These are phyloP conservation scores for Zoanthus gigantus DNA, from an alignment of 92 coral and sea anemone species.

Conservation along the genomic window DNA sequence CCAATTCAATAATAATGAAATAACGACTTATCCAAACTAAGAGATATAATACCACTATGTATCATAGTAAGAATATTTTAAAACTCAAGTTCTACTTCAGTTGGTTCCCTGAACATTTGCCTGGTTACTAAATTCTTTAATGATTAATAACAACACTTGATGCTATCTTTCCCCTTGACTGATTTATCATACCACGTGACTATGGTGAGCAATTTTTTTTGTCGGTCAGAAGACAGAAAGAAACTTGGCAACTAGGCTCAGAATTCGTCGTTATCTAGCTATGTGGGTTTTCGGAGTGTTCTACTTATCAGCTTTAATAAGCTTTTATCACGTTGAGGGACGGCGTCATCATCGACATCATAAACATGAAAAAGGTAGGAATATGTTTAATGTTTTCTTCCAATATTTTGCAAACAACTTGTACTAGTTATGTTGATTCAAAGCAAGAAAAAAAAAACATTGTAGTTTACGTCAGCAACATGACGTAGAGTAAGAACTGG, in stretches of 20 bases:
- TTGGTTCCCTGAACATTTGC: no score
- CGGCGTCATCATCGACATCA: conserved; percentile 10
- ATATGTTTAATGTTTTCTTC: neutral
- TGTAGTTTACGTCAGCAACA: neutral
- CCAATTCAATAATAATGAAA: no score
- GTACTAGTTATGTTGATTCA: neutral
- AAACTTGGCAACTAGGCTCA: neutral
- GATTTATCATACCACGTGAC: conserved; percentile 34
- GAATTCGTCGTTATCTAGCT: neutral
- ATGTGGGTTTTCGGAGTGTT: conserved; percentile 29
- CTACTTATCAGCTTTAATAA: neutral
- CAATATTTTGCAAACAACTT: conserved; percentile 27
- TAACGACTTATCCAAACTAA: no score
- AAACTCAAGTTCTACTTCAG: no score
- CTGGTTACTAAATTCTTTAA: neutral
- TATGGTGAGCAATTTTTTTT: neutral
- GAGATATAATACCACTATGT: no score
- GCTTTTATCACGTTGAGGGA: neutral
- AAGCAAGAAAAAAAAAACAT: neutral
- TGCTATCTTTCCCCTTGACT: conserved; percentile 5
- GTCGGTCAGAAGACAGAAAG: neutral
- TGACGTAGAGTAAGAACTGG: neutral
- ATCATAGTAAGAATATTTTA: no score
- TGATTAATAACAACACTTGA: conserved; percentile 1
- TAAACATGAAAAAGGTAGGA: conserved; percentile 17